These are phyloP conservation scores for Aplocera efformata DNA, from an alignment of 2,888 invertebrate genomes.

Conservation along the genomic window DNA sequence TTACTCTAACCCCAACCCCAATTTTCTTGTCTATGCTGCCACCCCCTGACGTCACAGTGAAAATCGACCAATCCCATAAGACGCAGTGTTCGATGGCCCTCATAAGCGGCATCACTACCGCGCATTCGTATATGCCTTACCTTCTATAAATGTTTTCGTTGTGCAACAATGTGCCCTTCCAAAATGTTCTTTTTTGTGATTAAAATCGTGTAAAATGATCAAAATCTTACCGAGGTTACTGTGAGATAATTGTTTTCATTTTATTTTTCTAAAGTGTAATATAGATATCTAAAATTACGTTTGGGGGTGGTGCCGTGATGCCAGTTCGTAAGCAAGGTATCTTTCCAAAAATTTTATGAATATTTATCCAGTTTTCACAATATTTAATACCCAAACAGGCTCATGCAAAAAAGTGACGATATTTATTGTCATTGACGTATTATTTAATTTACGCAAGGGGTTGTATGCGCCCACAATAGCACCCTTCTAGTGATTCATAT, in stretches of 20 bases:
- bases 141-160: constrained; percentile 70
- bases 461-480: constrained; percentile 37
- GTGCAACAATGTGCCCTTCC: constrained; percentile 57
- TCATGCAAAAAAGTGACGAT: constrained; percentile 1
- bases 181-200: constrained; percentile 60
- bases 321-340: constrained; percentile 88
- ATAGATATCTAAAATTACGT: constrained; percentile 66
- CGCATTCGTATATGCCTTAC: constrained; percentile 58
- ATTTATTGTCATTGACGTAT: constrained; percentile 33
- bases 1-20: constrained; percentile 49
- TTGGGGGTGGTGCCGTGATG: constrained; percentile 82
- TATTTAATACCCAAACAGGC: no score
- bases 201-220: constrained; percentile 66
- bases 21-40: constrained; percentile 71
- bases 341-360: neutral
- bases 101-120: constrained; percentile 61
- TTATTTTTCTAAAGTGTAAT: constrained; percentile 55
- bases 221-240: constrained; percentile 39
- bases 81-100: constrained; percentile 73
- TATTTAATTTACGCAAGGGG: constrained; percentile 39
- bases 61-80: constrained; percentile 83
- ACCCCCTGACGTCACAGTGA: constrained; percentile 82
- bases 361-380: neutral
- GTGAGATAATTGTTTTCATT: constrained; percentile 59
- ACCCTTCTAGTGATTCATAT: constrained; percentile 51